These are phyloP conservation scores for Pseudorhombus dupliciocellatus DNA, from an alignment of 2,113 vertebrate genomes.

Conservation along the genomic window DNA sequence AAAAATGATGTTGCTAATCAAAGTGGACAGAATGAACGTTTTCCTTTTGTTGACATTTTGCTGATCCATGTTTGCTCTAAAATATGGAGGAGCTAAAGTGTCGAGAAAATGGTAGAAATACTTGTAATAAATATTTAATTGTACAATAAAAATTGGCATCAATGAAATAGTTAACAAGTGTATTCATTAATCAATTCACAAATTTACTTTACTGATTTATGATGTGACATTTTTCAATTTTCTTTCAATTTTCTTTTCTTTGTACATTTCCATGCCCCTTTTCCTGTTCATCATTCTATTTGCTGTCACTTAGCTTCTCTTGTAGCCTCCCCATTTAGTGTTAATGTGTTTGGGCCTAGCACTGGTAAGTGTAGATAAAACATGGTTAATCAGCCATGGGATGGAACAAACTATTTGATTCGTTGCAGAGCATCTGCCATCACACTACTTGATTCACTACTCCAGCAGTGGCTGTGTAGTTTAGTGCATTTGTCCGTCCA, in stretches of 20 bases:
- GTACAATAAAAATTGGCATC: background rate
- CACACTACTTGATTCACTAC: too few relatives aligned
- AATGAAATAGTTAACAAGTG: background rate
- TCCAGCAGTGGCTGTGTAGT: background rate
- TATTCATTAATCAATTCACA: background rate
- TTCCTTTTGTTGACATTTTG: constrained; percentile 35
- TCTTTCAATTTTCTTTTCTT: too few relatives aligned
- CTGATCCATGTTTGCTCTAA: constrained; percentile 23
- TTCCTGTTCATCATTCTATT: too few relatives aligned
- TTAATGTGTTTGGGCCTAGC: too few relatives aligned
- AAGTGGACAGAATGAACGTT: constrained; percentile 19
- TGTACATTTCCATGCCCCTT: too few relatives aligned
- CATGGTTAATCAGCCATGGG: too few relatives aligned
- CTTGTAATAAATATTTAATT: background rate
- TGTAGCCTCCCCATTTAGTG: too few relatives aligned
- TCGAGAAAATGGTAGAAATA: background rate
- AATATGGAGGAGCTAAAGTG: background rate
- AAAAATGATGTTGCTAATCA: constrained; percentile 4
- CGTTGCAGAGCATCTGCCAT: too few relatives aligned
- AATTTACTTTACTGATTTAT: background rate
- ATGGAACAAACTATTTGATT: too few relatives aligned
- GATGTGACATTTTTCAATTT: too few relatives aligned
- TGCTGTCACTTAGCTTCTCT: too few relatives aligned
- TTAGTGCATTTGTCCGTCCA: background rate
- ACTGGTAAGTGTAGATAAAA: too few relatives aligned